Percentiles rank a stretch among this genome's conserved stretches.
phyloP scores from a whole-genome alignment of 2,113 vertebrate species.

The Talpa occidentalis region DNA sequence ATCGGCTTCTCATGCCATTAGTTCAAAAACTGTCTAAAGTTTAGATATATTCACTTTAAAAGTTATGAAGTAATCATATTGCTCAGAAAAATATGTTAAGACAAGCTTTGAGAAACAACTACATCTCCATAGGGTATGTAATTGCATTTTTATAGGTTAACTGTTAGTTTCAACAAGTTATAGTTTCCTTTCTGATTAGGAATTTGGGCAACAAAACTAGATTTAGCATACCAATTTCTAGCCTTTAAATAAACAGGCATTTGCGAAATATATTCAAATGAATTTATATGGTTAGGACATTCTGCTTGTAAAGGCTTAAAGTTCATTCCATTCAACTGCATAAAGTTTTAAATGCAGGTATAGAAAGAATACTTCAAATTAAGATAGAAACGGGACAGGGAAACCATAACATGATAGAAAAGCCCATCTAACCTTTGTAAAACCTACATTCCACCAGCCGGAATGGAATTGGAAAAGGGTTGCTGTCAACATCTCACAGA shows the following conservation, averaged over 20 bases:
- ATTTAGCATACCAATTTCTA: background rate
- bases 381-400: background rate
- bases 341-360: background rate
- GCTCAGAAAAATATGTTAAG: constrained; percentile 25
- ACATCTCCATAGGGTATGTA: background rate
- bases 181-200: constrained; percentile 22
- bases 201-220: constrained; percentile 23
- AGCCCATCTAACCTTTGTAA: background rate
- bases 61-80: background rate
- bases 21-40: constrained; percentile 7
- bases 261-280: constrained; percentile 15
- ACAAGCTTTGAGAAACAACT: constrained; percentile 10
- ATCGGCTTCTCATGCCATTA: background rate
- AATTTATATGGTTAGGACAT: background rate
- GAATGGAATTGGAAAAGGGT: background rate
- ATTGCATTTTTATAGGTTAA: background rate
- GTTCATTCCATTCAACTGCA: background rate
- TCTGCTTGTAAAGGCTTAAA: constrained; percentile 3
- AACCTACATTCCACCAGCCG: background rate
- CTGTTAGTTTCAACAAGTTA: constrained; percentile 22
- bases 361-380: background rate
- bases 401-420: background rate
- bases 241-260: background rate
- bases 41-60: constrained; percentile 11
- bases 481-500: background rate